Percentiles rank a stretch among this genome's conserved stretches.
phyloP scores from a whole-genome alignment of 2,797 vertebrate genomes.

The Thunnus albacares region DNA sequence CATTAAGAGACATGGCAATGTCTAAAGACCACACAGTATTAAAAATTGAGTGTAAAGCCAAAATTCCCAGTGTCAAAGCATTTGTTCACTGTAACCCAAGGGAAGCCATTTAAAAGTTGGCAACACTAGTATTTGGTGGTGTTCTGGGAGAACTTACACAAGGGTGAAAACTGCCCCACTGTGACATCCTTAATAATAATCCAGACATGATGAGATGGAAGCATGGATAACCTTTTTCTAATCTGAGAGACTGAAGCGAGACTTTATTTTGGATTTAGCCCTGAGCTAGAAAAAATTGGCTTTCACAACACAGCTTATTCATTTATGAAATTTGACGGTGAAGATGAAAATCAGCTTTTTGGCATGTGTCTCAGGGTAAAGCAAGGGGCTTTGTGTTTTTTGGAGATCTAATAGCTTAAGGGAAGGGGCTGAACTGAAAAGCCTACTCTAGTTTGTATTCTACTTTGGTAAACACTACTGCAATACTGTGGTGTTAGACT shows the following conservation, averaged over 20 bases:
- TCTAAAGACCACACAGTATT: neutral
- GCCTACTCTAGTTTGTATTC: neutral
- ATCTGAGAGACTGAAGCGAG: neutral
- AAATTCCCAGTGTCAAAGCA: neutral
- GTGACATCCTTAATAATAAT: neutral
- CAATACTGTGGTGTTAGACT: too few relatives aligned
- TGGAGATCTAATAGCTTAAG: neutral
- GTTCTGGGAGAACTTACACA: neutral
- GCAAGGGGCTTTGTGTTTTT: neutral
- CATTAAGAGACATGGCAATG: constrained; percentile 7
- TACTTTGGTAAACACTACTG: neutral
- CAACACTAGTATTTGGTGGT: neutral
- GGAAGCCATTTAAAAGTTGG: constrained; percentile 7
- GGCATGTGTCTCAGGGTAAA: neutral
- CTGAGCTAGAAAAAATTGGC: constrained; percentile 1
- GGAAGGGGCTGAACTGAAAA: neutral
- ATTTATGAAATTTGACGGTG: constrained; percentile 1
- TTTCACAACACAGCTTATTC: constrained; percentile 1
- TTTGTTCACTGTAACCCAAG: constrained; percentile 33
- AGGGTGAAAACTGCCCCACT: neutral
- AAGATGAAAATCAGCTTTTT: constrained; percentile 1
- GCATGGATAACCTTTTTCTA: constrained; percentile 1
- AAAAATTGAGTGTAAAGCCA: neutral
- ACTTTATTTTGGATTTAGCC: neutral
- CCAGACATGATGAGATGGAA: constrained; percentile 9